phyloP scores from a whole-genome alignment of 2,797 vertebrate genomes.

The Tokudaia tokunoshimensis region DNA sequence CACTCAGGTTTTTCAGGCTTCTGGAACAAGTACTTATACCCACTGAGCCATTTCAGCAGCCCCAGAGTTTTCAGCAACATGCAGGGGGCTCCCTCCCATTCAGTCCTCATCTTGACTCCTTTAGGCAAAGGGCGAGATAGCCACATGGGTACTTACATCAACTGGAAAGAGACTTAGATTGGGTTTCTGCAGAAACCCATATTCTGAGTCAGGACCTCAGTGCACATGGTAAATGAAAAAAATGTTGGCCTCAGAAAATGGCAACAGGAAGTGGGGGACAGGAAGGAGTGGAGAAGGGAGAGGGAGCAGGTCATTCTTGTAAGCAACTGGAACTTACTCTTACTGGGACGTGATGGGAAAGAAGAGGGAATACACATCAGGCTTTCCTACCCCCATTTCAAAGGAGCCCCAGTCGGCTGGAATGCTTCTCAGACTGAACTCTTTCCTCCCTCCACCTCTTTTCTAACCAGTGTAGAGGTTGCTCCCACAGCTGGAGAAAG shows the following conservation, averaged over 20 bases:
- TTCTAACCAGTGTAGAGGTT: background rate
- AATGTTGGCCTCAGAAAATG: background rate
- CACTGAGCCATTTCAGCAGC: too few species aligned
- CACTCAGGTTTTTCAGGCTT: background rate
- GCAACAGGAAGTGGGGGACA: background rate
- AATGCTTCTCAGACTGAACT: background rate
- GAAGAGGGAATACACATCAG: too few species aligned
- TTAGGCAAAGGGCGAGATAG: background rate
- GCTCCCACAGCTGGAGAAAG: constrained; percentile 26
- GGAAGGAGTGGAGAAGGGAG: background rate
- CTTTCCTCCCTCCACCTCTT: background rate
- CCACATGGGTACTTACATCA: background rate
- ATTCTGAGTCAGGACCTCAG: background rate
- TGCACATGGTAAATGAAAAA: background rate
- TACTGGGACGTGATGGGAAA: background rate
- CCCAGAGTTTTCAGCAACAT: background rate
- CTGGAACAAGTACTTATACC: background rate
- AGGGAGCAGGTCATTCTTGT: background rate
- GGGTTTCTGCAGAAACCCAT: background rate
- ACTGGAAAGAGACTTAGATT: background rate
- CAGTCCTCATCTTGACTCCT: background rate
- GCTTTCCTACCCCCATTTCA: background rate
- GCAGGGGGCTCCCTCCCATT: background rate
- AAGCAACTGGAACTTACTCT: background rate
- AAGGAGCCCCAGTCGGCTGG: background rate